These are phyloP conservation scores for Clitarchus hookeri DNA, from an alignment of 2,888 invertebrate species.

Conservation along the genomic window DNA sequence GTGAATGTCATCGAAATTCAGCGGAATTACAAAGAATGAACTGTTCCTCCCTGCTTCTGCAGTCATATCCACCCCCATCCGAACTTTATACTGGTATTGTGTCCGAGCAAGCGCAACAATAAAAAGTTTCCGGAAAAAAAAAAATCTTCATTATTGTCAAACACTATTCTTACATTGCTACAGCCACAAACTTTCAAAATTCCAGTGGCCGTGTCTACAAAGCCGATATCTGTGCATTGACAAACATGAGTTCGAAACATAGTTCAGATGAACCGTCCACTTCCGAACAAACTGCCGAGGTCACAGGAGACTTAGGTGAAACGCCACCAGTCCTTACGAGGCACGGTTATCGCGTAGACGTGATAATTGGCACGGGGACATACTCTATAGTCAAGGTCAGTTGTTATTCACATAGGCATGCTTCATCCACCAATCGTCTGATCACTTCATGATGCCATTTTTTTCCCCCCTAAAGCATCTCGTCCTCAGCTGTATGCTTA, in stretches of 20 bases:
- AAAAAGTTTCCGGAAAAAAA: not conserved
- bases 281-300: too few species aligned
- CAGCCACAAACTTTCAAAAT: not conserved
- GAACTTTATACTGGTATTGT: too few species aligned
- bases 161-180: not conserved
- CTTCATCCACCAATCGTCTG: too few species aligned
- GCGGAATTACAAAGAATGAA: too few species aligned
- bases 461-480: too few species aligned
- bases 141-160: not conserved
- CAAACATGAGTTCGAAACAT: not conserved
- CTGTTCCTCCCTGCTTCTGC: too few species aligned
- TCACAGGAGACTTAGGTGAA: not conserved
- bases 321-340: slow-evolving; percentile 69
- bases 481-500: too few species aligned
- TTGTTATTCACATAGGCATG: not conserved
- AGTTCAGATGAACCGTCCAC: not conserved
- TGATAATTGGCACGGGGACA: slow-evolving; percentile 79
- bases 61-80: too few species aligned
- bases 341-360: slow-evolving; percentile 75
- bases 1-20: too few species aligned
- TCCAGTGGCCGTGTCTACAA: slow-evolving; percentile 36
- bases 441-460: too few species aligned
- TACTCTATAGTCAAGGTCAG: slow-evolving; percentile 79
- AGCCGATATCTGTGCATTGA: slow-evolving; percentile 34
- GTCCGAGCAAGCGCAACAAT: too few species aligned